These are phyloP conservation scores for Entomyzon cyanotis DNA, from an alignment of 2,113 vertebrate species.

Conservation along the genomic window DNA sequence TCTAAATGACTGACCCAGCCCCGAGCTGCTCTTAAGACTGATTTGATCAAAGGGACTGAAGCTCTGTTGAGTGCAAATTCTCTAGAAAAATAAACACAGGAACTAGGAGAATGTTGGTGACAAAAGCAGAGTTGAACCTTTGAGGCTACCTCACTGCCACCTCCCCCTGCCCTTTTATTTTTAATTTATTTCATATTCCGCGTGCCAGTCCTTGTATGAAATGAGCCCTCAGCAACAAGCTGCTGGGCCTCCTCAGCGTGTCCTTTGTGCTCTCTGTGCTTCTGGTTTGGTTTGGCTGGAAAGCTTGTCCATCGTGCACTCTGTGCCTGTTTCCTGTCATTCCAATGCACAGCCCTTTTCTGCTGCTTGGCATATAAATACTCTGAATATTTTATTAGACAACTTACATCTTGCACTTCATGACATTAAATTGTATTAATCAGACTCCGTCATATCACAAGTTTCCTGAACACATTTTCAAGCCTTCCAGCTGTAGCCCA, in stretches of 20 bases:
- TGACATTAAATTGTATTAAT: neutral
- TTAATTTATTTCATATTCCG: neutral
- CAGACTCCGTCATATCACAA: no score
- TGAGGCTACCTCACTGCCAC: neutral
- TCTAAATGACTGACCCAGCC: neutral
- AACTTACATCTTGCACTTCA: neutral
- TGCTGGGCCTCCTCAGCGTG: neutral
- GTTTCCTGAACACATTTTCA: neutral
- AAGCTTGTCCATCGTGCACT: neutral
- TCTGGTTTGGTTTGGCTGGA: neutral
- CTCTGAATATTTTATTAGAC: neutral
- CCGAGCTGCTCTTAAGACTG: neutral
- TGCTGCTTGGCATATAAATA: neutral
- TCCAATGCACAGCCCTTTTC: neutral
- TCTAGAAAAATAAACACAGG: neutral
- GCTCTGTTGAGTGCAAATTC: neutral
- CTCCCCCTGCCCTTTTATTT: rapidly evolving
- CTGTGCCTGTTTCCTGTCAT: neutral
- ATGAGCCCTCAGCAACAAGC: neutral
- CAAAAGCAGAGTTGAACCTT: neutral
- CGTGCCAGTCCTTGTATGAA: neutral
- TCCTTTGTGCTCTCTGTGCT: neutral
- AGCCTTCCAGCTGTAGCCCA: neutral
- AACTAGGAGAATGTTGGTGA: neutral
- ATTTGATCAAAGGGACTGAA: neutral